A percentile compares a stretch with the other conserved stretches of the same genome.
These are phyloP conservation scores for Carlito syrichta DNA, from an alignment of 2,113 vertebrate species.

Conservation along the genomic window DNA sequence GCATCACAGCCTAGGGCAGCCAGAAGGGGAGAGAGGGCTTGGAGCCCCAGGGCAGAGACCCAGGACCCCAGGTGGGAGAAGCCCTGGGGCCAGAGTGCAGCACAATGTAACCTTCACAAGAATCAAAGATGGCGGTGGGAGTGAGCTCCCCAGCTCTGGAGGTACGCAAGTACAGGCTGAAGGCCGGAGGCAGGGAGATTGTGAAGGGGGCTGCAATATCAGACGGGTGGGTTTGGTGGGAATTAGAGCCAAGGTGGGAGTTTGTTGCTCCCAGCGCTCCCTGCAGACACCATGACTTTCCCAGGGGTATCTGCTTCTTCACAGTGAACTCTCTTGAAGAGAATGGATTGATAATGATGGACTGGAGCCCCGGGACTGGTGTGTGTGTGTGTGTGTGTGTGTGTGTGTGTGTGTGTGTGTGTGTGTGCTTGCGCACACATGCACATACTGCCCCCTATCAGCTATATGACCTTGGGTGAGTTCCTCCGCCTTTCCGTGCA, in stretches of 20 bases:
- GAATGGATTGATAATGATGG: not conserved
- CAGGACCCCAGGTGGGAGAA: not conserved
- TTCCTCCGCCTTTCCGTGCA: not conserved
- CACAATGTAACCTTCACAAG: not conserved
- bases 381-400: not conserved
- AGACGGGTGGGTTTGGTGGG: not conserved
- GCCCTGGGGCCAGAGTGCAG: not conserved
- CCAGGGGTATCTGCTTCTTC: not conserved
- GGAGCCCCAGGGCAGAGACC: not conserved
- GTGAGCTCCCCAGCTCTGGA: not conserved
- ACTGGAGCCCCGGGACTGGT: no score
- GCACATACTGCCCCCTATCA: fast-evolving
- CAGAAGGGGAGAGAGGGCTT: not conserved
- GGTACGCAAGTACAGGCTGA: not conserved
- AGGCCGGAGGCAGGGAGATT: fast-evolving
- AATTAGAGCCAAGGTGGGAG: no score
- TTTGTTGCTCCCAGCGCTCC: no score
- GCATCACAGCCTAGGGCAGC: not conserved
- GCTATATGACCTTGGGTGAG: not conserved
- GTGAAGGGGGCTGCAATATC: not conserved
- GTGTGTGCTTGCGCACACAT: not conserved
- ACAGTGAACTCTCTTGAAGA: not conserved
- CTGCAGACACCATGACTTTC: not conserved
- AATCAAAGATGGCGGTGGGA: not conserved
- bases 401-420: not conserved